A percentile compares a stretch with the other conserved stretches of the same genome.
phyloP scores from a whole-genome alignment of 2,888 invertebrate species.

The Acrobasis consociella region DNA sequence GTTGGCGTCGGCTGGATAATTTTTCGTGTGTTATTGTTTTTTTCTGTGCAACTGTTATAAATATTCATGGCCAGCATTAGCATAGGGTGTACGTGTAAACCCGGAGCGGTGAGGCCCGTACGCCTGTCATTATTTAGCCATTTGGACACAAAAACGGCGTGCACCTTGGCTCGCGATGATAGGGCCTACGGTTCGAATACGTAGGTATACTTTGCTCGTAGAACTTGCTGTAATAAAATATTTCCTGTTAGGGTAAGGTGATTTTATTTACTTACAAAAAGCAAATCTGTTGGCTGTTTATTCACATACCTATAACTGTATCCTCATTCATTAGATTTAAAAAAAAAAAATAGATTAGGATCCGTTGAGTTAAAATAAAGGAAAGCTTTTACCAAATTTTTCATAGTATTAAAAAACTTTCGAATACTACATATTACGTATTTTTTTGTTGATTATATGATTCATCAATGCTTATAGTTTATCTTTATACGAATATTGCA shows the following conservation, averaged over 20 bases:
- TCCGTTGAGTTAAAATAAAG: no score
- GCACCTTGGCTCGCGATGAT: slow-evolving; percentile 52
- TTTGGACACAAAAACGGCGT: slow-evolving; percentile 73
- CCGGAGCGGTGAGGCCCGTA: slow-evolving; percentile 52
- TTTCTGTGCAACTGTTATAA: slow-evolving; percentile 70
- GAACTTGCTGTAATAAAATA: neutral
- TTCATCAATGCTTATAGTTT: no score
- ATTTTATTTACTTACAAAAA: neutral
- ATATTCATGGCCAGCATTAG: slow-evolving; percentile 78
- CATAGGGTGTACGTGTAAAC: slow-evolving; percentile 59
- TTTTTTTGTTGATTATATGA: no score
- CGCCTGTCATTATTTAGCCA: slow-evolving; percentile 77
- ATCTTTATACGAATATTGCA: no score
- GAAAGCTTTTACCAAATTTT: no score
- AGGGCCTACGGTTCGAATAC: slow-evolving; percentile 22
- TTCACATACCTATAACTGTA: no score
- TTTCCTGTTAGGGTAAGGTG: neutral
- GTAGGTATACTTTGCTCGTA: slow-evolving; percentile 2
- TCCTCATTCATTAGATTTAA: no score
- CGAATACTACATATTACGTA: no score
- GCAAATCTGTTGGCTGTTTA: no score
- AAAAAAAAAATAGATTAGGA: no score
- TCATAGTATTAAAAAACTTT: no score
- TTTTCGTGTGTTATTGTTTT: slow-evolving; percentile 47
- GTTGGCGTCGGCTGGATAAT: slow-evolving; percentile 34